Base-by-base conservation (phyloP, 92 coral and sea anemone species). In the Palythoa heliodiscus region DNA sequence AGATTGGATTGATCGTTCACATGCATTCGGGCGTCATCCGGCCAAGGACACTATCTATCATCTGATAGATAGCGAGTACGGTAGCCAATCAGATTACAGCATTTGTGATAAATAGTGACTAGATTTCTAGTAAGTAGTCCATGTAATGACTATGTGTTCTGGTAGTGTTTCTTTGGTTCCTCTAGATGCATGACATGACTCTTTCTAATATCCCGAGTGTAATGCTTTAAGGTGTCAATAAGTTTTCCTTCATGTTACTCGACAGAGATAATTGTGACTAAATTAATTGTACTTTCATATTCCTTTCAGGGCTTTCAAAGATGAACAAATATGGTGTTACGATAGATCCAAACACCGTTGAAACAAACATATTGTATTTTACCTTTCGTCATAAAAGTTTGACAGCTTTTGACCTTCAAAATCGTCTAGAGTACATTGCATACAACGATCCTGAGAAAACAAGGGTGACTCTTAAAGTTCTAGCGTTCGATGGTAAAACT, bases 331-430 rank as follows among this genome's bases (percentile, higher is more conserved):
- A 75, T 74, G 98, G 95, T 17, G 40, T 94, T 70, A 83, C 85
- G n/a, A 57, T 94, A 0, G 92, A 92, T 37, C 76, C 90, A 15
- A 75, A 74, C 6, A 83, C 82, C 15, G 85, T 90, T 11, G 89
- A 92, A 39, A 64, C 92, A 55, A 94, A 94, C 85, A 90, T 94
- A 89, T 85, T 92, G 53, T 94, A 61, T 73, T 94, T 94, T 75
- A 78, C 73, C 23, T 85, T 92, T 76, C 63, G 80, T 38, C 91
- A 90, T 52, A 70, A 11, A 35, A 87, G 54, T 40, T 82, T 92
- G 6, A 86, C 95, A 22, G 93, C 92, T 12, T 71, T 78, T 47
- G 93, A 94, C 55, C 89, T 94, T 40, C 92, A 87, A 25, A 83
- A 86, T 37, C 61, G 84, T 69, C 87, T 94, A 89, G 86, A 90